A percentile compares a stretch with the other conserved stretches of the same genome.
Evolutionary conservation across 2,797 vertebrate genomes (phyloP).

Genomic region (Alfaro cultratus): DNA sequence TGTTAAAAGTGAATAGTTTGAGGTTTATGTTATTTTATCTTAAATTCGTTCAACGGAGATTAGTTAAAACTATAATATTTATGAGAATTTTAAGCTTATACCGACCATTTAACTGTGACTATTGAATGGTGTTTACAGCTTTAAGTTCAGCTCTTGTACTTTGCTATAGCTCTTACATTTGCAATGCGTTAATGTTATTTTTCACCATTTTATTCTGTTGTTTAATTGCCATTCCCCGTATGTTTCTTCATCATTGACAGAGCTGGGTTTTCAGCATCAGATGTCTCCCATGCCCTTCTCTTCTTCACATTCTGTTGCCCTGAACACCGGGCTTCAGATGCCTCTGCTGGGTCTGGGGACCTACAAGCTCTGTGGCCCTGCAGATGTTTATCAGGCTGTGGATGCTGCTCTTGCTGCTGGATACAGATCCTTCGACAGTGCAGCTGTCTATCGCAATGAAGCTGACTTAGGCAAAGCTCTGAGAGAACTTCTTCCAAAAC

Average conservation of each 20-base stretch:
- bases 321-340: conserved; percentile 81
- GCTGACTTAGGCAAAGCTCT: conserved; percentile 77
- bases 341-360: conserved; percentile 86
- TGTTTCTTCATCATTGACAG: neutral
- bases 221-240: neutral
- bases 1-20: too few relatives aligned
- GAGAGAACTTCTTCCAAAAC: conserved; percentile 77
- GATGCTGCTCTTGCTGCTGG: conserved; percentile 82
- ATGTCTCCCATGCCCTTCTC: conserved; percentile 40
- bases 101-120: neutral
- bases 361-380: conserved; percentile 73
- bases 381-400: conserved; percentile 68
- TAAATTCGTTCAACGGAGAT: neutral
- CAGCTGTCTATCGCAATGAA: conserved; percentile 84
- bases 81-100: neutral
- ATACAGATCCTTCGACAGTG: conserved; percentile 86
- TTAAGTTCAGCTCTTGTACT: neutral
- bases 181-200: neutral
- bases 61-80: neutral
- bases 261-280: neutral
- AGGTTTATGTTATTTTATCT: neutral
- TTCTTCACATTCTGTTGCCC: conserved; percentile 41
- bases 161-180: neutral
- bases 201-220: neutral
- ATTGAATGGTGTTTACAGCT: neutral